phyloP scores from a whole-genome alignment of 2,113 vertebrate genomes.

The Xenus cinereus region DNA sequence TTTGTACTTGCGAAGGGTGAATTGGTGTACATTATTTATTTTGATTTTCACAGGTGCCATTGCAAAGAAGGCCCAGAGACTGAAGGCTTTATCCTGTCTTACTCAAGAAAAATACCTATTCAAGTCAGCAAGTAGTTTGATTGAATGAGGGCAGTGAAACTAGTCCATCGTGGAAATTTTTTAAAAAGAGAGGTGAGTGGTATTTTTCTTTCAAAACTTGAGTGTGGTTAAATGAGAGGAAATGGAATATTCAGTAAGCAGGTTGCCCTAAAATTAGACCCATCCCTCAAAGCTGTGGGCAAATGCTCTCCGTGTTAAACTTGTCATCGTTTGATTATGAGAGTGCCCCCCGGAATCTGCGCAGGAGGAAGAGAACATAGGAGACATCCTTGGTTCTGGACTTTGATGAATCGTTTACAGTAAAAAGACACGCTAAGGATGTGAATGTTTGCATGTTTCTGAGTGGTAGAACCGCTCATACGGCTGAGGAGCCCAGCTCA shows the following conservation, averaged over 20 bases:
- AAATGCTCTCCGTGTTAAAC: not conserved
- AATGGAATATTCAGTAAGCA: not conserved
- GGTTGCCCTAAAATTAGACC: not conserved
- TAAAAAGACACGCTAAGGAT: not conserved
- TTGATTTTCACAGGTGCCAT: constrained; percentile 6
- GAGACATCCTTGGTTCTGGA: not conserved
- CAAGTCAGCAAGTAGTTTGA: not conserved
- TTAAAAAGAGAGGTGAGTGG: not conserved
- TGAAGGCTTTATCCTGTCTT: not conserved
- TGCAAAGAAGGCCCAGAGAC: not conserved
- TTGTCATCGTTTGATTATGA: not conserved
- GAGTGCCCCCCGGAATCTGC: not conserved
- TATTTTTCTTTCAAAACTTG: not conserved
- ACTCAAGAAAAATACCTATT: not conserved
- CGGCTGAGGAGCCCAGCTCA: not conserved
- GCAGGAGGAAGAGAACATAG: not conserved
- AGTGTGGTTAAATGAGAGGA: not conserved
- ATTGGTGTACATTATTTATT: not conserved
- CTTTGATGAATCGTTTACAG: not conserved
- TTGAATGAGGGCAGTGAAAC: not conserved
- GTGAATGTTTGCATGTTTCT: not conserved
- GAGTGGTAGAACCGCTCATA: not conserved
- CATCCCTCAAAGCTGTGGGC: not conserved
- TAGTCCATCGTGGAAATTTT: not conserved
- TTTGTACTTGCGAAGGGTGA: not conserved